These are phyloP conservation scores for Holcopasites calliopsidis DNA, from an alignment of 1,140 invertebrate species.

Conservation along the genomic window DNA sequence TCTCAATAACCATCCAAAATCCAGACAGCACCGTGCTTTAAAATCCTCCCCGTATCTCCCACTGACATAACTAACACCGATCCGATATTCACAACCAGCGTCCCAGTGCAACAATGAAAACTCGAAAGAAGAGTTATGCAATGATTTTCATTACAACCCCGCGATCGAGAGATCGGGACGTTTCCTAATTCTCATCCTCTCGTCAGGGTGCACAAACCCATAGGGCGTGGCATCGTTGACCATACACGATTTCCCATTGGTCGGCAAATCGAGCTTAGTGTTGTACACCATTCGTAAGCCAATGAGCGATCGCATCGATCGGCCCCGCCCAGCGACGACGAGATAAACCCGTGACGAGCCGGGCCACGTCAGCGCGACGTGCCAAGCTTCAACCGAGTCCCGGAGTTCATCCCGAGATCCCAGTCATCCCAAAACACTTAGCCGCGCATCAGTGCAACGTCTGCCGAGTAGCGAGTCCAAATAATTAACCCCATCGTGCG, in stretches of 20 bases:
- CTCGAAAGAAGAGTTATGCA: constrained; percentile 10
- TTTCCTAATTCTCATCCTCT: neutral
- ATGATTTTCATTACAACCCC: neutral
- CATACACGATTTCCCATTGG: neutral
- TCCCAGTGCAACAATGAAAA: neutral
- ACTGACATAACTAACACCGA: neutral
- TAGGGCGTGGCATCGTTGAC: constrained; percentile 9
- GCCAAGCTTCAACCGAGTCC: constrained; percentile 10
- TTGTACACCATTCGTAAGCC: constrained; percentile 2
- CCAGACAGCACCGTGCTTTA: neutral
- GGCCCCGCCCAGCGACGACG: constrained; percentile 16
- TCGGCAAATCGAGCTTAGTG: neutral
- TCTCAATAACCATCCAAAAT: too few species aligned
- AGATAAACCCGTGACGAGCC: constrained; percentile 1
- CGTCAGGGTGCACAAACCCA: neutral
- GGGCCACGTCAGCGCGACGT: constrained; percentile 32
- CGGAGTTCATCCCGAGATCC: constrained; percentile 24
- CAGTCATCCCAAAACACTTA: constrained; percentile 66
- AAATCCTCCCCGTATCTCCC: too few species aligned
- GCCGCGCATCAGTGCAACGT: constrained; percentile 52
- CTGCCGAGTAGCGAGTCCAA: constrained; percentile 46
- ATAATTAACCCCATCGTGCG: constrained; percentile 61
- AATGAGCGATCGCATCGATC: neutral
- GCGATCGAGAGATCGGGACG: neutral
- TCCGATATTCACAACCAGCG: neutral